phyloP scores from a whole-genome alignment of 2,888 invertebrate genomes.

The Choristoneura rosaceana region DNA sequence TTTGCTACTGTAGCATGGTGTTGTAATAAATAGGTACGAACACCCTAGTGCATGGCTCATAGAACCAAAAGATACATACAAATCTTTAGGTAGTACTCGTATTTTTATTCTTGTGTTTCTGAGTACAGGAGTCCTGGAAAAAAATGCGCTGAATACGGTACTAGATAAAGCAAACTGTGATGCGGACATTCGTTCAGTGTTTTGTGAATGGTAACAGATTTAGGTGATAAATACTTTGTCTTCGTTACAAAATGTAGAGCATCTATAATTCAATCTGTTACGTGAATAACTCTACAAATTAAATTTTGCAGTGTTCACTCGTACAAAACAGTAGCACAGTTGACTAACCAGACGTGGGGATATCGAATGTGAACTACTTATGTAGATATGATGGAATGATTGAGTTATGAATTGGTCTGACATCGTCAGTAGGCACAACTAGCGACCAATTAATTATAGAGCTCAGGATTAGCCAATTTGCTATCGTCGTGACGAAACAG shows the following conservation, averaged over 20 bases:
- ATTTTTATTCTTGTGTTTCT: too few relatives aligned
- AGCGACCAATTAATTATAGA: conserved; percentile 26
- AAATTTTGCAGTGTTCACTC: neutral
- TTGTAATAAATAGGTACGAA: neutral
- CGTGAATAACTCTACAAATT: neutral
- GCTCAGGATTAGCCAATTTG: conserved; percentile 19
- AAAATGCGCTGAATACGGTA: too few relatives aligned
- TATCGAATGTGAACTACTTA: conserved; percentile 19
- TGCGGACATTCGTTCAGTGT: too few relatives aligned
- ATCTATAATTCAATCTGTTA: too few relatives aligned
- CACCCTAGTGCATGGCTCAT: too few relatives aligned
- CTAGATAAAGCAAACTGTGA: too few relatives aligned
- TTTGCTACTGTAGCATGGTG: neutral
- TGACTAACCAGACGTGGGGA: conserved; percentile 8
- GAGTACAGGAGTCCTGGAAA: too few relatives aligned
- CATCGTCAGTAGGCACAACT: conserved; percentile 12
- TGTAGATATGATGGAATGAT: neutral
- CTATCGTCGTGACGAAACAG: conserved; percentile 21
- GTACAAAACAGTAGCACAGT: neutral
- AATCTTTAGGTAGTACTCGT: too few relatives aligned
- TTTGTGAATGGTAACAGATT: too few relatives aligned
- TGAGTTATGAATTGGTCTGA: conserved; percentile 12
- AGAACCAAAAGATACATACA: too few relatives aligned
- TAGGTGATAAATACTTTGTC: too few relatives aligned
- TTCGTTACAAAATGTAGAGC: too few relatives aligned